Percentiles rank a stretch among this genome's conserved stretches.
These are phyloP conservation scores for Anhinga rufa DNA, from an alignment of 2,113 vertebrate species.

Conservation along the genomic window DNA sequence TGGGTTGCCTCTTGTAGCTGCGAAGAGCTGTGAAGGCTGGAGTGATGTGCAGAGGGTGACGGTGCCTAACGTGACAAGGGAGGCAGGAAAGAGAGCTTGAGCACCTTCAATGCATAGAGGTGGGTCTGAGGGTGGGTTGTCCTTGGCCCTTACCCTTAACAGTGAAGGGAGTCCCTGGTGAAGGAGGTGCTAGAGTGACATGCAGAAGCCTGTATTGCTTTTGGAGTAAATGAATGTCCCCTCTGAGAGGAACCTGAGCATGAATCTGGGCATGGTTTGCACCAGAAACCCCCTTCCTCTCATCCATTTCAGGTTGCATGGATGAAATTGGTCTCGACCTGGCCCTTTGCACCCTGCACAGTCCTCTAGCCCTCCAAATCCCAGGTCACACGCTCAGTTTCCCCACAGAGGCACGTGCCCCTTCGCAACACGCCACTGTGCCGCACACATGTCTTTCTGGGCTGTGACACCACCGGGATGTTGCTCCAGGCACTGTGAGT, in stretches of 20 bases:
- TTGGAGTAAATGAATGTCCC: neutral
- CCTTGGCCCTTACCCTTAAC: neutral
- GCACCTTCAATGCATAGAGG: neutral
- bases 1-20: neutral
- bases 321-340: neutral
- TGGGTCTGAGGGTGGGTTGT: neutral
- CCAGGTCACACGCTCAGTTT: fast-evolving
- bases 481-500: neutral
- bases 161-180: neutral
- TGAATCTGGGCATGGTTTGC: neutral
- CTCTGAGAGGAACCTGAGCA: neutral
- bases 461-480: neutral
- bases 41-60: neutral
- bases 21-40: neutral
- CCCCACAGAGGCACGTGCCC: too few species aligned
- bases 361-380: neutral
- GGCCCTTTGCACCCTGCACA: neutral
- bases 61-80: fast-evolving
- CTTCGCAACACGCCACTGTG: neutral
- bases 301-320: neutral
- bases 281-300: neutral
- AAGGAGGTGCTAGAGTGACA: neutral
- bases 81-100: neutral
- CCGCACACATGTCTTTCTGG: neutral
- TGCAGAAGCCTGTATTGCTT: neutral